Percentiles rank a stretch among this genome's conserved stretches.
phyloP scores from a whole-genome alignment of 2,797 vertebrate species.

The Rhincodon typus region DNA sequence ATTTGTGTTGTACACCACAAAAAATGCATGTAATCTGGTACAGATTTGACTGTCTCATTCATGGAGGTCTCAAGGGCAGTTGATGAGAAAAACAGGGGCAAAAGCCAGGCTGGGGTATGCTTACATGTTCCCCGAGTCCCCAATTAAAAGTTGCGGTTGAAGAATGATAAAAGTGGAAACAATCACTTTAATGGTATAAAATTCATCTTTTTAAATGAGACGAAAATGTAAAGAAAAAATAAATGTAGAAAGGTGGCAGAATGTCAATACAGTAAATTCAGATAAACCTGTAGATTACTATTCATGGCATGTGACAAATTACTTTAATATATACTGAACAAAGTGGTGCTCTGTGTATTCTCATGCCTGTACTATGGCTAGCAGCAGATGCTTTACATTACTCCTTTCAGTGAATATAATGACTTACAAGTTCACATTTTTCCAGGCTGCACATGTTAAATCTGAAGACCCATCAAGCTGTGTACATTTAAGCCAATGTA shows the following conservation, averaged over 20 bases:
- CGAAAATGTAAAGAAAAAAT: not conserved
- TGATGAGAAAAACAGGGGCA: not conserved
- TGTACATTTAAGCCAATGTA: not conserved
- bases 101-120: not conserved
- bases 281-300: not conserved
- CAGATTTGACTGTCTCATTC: not conserved
- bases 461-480: slow-evolving; percentile 13
- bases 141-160: not conserved
- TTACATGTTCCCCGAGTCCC: not conserved
- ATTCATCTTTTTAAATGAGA: not conserved
- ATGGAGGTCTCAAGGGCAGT: not conserved
- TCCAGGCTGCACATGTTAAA: slow-evolving; percentile 31
- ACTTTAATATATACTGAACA: slow-evolving; percentile 3
- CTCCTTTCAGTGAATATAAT: slow-evolving; percentile 25
- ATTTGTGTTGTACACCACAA: not conserved
- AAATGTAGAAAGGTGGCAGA: not conserved
- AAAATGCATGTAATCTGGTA: not conserved
- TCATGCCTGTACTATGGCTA: not conserved
- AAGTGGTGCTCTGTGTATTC: slow-evolving; percentile 20
- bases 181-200: not conserved
- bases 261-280: not conserved
- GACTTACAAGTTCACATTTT: slow-evolving; percentile 16
- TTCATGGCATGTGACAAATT: not conserved
- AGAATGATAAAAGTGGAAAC: not conserved
- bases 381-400: slow-evolving; percentile 34